phyloP scores from a whole-genome alignment of 2,797 vertebrate species.

The Apogon hyalosoma region DNA sequence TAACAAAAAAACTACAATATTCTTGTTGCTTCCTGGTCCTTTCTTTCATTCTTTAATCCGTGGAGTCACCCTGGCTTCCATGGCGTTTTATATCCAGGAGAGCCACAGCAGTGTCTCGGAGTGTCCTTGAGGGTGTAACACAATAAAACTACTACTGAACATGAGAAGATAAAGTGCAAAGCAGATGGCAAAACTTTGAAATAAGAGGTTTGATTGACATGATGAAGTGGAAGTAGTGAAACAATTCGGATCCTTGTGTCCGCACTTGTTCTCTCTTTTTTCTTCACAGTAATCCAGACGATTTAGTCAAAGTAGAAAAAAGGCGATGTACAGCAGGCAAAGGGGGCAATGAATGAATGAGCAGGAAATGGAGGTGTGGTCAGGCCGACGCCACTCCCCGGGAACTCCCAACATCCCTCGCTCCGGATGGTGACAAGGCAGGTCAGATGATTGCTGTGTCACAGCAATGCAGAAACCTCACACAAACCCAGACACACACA shows the following conservation, averaged over 20 bases:
- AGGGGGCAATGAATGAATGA: constrained; percentile 16
- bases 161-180: background rate
- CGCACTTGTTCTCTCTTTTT: background rate
- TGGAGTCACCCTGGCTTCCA: too few relatives aligned
- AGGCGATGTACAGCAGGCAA: constrained; percentile 6
- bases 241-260: background rate
- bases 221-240: background rate
- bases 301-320: constrained; percentile 7
- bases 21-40: too few relatives aligned
- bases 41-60: too few relatives aligned
- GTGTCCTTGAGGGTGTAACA: background rate
- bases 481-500: constrained; percentile 17
- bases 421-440: constrained; percentile 41
- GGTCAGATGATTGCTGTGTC: constrained; percentile 73
- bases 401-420: constrained; percentile 42
- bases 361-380: constrained; percentile 43
- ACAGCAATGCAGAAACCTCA: constrained; percentile 31
- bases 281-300: constrained; percentile 30
- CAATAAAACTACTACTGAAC: background rate
- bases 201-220: too few relatives aligned
- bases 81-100: too few relatives aligned
- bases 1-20: too few relatives aligned
- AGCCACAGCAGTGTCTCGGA: background rate
- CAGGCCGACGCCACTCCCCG: constrained; percentile 54
- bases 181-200: too few relatives aligned